phyloP scores from a whole-genome alignment of 1,140 invertebrate species.

The Teleopsis dalmanni region DNA sequence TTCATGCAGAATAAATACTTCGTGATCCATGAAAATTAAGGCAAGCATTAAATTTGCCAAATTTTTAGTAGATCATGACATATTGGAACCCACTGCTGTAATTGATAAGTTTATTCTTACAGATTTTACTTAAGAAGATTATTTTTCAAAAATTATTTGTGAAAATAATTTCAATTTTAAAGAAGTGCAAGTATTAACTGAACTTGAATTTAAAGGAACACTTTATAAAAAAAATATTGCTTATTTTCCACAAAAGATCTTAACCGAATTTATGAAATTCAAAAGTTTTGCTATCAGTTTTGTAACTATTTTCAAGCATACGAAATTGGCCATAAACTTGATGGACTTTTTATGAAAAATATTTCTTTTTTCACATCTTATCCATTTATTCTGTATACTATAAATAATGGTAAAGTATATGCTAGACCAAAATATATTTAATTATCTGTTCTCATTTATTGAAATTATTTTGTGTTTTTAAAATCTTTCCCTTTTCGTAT shows the following conservation, averaged over 20 bases:
- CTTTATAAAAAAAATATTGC: slow-evolving; percentile 5
- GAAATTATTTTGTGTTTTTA: too few species aligned
- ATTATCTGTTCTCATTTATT: too few species aligned
- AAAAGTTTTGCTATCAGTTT: not conserved
- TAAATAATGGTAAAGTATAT: too few species aligned
- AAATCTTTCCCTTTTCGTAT: too few species aligned
- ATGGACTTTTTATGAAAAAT: not conserved
- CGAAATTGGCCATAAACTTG: slow-evolving; percentile 3
- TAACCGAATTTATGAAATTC: slow-evolving; percentile 1
- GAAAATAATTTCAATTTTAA: slow-evolving; percentile 3
- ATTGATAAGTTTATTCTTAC: not conserved
- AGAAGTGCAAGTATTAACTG: not conserved
- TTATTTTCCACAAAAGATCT: not conserved
- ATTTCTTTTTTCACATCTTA: slow-evolving; percentile 2
- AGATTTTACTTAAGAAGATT: slow-evolving; percentile 6
- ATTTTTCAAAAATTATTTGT: not conserved
- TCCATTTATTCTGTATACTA: too few species aligned
- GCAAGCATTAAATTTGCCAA: slow-evolving; percentile 1
- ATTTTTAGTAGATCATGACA: slow-evolving; percentile 4
- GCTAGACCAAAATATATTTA: too few species aligned
- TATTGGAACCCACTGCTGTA: not conserved
- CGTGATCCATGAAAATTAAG: not conserved
- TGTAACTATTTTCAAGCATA: slow-evolving; percentile 4
- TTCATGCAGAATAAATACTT: slow-evolving; percentile 8
- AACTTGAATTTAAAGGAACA: slow-evolving; percentile 9